A percentile compares a stretch with the other conserved stretches of the same genome.
Conservation (phyloP, 64 coral and sea anemone species). For the Montipora efflorescens region DNA sequence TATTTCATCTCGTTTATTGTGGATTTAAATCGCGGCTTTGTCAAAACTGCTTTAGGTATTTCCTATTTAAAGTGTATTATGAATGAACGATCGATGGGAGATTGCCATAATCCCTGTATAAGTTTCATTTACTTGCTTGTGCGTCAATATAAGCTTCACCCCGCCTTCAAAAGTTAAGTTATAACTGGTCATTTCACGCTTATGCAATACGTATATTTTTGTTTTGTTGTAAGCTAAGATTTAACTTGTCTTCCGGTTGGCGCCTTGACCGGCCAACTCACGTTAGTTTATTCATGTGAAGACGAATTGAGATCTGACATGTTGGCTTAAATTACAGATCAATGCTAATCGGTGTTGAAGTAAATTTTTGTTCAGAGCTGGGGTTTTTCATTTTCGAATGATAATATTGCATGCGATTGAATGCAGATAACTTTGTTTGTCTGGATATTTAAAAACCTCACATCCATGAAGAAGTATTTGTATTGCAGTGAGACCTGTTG, state of each 20-base stretch:
- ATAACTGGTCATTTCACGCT: neutral
- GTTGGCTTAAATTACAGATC: neutral
- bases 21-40: neutral
- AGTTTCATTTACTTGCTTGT: neutral
- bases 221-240: neutral
- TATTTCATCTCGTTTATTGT: neutral
- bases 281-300: neutral
- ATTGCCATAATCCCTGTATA: constrained; percentile 14
- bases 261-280: neutral
- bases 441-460: neutral
- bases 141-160: neutral
- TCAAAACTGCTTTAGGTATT: neutral
- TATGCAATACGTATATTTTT: neutral
- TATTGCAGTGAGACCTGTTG: too few species aligned
- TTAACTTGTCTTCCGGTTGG: neutral
- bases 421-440: neutral
- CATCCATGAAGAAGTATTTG: neutral
- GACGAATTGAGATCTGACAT: neutral
- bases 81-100: neutral
- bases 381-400: neutral
- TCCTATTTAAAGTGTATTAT: constrained; percentile 5
- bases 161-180: neutral
- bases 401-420: neutral
- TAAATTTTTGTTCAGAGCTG: neutral
- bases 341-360: constrained; percentile 11